Percentiles rank a stretch among this genome's conserved stretches.
phyloP scores from a whole-genome alignment of 2,797 vertebrate species.

The Fistularia tabacaria region DNA sequence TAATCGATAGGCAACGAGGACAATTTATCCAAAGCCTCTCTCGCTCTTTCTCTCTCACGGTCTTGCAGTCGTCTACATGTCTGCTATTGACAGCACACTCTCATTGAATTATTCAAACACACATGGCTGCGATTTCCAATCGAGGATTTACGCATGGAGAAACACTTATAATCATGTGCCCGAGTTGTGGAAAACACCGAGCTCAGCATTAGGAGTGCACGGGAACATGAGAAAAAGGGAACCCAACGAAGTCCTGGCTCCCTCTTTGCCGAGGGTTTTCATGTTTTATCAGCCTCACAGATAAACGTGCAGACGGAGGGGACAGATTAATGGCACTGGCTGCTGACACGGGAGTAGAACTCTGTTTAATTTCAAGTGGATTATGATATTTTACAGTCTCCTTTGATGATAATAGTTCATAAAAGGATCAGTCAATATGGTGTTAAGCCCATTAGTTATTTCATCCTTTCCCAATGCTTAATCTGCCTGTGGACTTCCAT shows the following conservation, averaged over 20 bases:
- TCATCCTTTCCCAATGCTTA: constrained; percentile 23
- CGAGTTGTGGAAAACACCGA: constrained; percentile 32
- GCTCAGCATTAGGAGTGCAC: constrained; percentile 4
- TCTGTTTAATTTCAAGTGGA: constrained; percentile 52
- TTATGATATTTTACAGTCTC: constrained; percentile 44
- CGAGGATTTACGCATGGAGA: constrained; percentile 53
- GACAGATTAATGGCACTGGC: constrained; percentile 19
- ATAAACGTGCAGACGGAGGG: constrained; percentile 17
- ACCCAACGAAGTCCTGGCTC: neutral
- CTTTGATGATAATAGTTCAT: constrained; percentile 55
- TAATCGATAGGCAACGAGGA: constrained; percentile 51
- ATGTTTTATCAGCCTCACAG: constrained; percentile 25
- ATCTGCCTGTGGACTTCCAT: constrained; percentile 38
- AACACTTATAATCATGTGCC: constrained; percentile 34
- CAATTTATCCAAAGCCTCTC: constrained; percentile 14
- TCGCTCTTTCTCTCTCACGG: constrained; percentile 10
- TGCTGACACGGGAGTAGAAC: constrained; percentile 27
- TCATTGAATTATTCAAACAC: constrained; percentile 58
- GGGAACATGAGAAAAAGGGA: constrained; percentile 1
- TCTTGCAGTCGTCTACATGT: constrained; percentile 19
- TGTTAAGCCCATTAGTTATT: constrained; percentile 47
- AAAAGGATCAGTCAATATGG: constrained; percentile 54
- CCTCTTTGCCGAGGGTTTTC: constrained; percentile 11
- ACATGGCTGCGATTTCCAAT: constrained; percentile 24
- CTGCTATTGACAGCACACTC: constrained; percentile 36